These are phyloP conservation scores for Stegastes partitus DNA, from an alignment of 2,113 vertebrate genomes.

Conservation along the genomic window DNA sequence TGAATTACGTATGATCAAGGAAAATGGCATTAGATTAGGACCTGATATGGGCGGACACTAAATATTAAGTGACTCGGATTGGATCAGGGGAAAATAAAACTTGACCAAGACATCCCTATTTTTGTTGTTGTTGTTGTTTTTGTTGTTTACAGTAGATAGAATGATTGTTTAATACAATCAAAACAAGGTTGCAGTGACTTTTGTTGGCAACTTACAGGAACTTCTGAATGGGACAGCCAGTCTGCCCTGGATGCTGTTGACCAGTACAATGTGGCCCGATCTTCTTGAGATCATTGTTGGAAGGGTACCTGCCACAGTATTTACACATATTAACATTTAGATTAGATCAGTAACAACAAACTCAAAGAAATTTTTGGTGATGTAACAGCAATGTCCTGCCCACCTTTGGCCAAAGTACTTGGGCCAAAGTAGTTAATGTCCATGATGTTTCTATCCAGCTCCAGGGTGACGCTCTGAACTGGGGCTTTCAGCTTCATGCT, in stretches of 20 bases:
- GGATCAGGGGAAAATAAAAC: too few relatives aligned
- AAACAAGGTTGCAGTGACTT: not conserved
- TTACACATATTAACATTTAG: slow-evolving; percentile 7
- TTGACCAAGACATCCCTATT: too few relatives aligned
- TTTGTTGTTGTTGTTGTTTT: too few relatives aligned
- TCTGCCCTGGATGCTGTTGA: slow-evolving; percentile 95
- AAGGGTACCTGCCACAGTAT: slow-evolving; percentile 87
- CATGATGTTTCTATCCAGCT: slow-evolving; percentile 96
- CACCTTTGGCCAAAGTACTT: slow-evolving; percentile 94
- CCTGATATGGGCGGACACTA: too few relatives aligned
- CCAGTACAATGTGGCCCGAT: slow-evolving; percentile 91
- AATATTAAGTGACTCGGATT: too few relatives aligned
- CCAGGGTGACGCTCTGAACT: slow-evolving; percentile 90
- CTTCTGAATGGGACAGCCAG: slow-evolving; percentile 94
- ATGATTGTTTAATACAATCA: too few relatives aligned
- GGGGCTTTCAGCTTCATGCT: slow-evolving; percentile 94
- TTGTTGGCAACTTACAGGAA: slow-evolving; percentile 89
- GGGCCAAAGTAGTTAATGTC: slow-evolving; percentile 97
- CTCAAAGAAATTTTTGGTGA: not conserved
- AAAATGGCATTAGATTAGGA: too few relatives aligned
- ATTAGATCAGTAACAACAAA: not conserved
- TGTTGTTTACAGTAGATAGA: too few relatives aligned
- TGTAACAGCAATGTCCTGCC: not conserved
- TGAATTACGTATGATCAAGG: too few relatives aligned
- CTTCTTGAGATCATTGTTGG: slow-evolving; percentile 95